Conservation (phyloP, 2,888 invertebrate species). For the Cyrtodaria siliqua region DNA sequence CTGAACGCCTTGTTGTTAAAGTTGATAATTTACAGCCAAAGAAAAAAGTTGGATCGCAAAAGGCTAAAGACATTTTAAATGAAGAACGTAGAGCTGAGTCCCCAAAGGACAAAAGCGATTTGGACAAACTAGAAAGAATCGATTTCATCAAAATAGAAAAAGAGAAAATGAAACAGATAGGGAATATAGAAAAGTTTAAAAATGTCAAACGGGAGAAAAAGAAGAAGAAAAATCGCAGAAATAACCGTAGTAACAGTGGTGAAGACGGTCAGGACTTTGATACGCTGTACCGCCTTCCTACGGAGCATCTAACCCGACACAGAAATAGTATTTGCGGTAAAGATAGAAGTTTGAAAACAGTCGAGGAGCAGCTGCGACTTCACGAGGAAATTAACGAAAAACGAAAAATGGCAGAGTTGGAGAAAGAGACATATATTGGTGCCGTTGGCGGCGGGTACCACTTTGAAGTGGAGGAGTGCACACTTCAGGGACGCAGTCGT, state of each 20-base stretch:
- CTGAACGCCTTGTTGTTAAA: conserved; percentile 52
- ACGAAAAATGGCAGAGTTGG: conserved; percentile 64
- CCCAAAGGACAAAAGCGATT: conserved; percentile 42
- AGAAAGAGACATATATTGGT: conserved; percentile 66
- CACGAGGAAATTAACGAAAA: conserved; percentile 69
- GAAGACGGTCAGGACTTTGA: conserved; percentile 75
- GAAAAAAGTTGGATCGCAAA: conserved; percentile 48
- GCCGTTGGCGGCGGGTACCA: conserved; percentile 68
- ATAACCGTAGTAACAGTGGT: conserved; percentile 58
- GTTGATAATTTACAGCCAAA: conserved; percentile 42
- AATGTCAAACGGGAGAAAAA: conserved; percentile 64
- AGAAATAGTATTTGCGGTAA: conserved; percentile 56
- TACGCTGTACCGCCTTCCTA: conserved; percentile 77
- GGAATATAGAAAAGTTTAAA: conserved; percentile 43
- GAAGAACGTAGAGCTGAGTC: conserved; percentile 63
- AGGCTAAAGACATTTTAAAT: conserved; percentile 67
- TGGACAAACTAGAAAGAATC: conserved; percentile 38
- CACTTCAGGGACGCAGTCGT: conserved; percentile 13
- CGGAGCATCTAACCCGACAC: conserved; percentile 72
- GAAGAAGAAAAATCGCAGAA: conserved; percentile 63
- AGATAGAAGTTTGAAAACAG: conserved; percentile 46
- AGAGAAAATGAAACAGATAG: conserved; percentile 38
- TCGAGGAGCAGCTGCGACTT: conserved; percentile 62
- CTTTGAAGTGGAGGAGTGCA: conserved; percentile 45
- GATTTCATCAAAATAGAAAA: conserved; percentile 58